A percentile compares a stretch with the other conserved stretches of the same genome.
phyloP scores from a whole-genome alignment of 2,113 vertebrate species.

The Acrocephalus arundinaceus region DNA sequence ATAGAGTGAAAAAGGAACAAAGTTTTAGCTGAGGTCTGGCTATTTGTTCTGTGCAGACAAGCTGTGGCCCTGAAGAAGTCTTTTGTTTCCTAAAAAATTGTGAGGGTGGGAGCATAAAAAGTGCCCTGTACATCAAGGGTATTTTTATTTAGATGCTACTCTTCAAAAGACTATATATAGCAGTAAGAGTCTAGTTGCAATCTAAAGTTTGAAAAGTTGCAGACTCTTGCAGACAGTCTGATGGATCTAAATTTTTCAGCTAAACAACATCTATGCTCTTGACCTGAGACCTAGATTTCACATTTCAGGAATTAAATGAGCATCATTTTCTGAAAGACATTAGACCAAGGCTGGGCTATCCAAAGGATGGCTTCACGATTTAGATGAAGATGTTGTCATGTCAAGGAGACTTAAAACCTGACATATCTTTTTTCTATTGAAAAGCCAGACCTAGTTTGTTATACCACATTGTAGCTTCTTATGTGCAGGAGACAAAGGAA shows the following conservation, averaged over 20 bases:
- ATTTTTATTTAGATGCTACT: constrained; percentile 44
- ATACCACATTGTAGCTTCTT: background rate
- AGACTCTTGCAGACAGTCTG: constrained; percentile 21
- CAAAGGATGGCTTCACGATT: constrained; percentile 36
- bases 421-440: constrained; percentile 5
- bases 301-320: constrained; percentile 62
- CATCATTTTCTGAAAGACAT: constrained; percentile 59
- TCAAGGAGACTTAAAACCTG: constrained; percentile 59
- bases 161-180: background rate
- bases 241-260: constrained; percentile 58
- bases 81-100: background rate
- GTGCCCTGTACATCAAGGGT: background rate
- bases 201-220: constrained; percentile 12
- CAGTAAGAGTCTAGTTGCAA: background rate
- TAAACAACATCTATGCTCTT: constrained; percentile 45
- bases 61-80: background rate
- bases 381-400: constrained; percentile 55
- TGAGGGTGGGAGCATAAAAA: background rate
- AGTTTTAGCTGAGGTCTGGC: background rate
- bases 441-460: constrained; percentile 17
- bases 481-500: background rate
- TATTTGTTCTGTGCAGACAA: background rate
- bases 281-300: constrained; percentile 59
- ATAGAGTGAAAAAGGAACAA: background rate
- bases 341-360: constrained; percentile 53